phyloP scores from a whole-genome alignment of 2,113 vertebrate genomes.

The mouse (Mus musculus) region DNA sequence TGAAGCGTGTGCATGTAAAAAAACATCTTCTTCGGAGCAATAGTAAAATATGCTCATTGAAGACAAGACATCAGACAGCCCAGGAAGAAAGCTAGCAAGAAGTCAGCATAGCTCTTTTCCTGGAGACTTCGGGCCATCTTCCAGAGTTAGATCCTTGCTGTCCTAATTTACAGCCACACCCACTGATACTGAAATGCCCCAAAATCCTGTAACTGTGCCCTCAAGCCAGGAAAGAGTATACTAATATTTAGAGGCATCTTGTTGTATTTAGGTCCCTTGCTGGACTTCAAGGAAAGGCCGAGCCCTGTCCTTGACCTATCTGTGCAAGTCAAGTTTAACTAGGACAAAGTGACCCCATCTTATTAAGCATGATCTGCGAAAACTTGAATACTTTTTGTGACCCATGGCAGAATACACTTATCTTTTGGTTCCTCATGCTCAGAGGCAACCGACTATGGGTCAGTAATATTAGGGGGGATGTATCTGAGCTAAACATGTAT shows the following conservation, averaged over 20 bases:
- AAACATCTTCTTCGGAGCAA: slow-evolving; percentile 28
- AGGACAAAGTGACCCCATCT: not conserved
- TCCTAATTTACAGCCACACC: not conserved
- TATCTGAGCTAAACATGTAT: not conserved
- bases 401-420: not conserved
- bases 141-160: not conserved
- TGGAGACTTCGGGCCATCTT: not conserved
- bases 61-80: not conserved
- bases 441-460: not conserved
- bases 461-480: not conserved
- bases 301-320: not conserved
- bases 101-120: not conserved
- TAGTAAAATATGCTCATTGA: slow-evolving; percentile 11
- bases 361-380: rapidly evolving
- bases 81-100: slow-evolving; percentile 5
- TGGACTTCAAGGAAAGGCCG: not conserved
- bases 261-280: not conserved
- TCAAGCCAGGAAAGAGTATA: not conserved
- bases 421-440: not conserved
- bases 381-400: not conserved
- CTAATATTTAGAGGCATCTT: not conserved
- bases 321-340: slow-evolving; percentile 43
- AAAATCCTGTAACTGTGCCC: not conserved
- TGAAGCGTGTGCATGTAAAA: not conserved
- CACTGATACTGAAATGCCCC: not conserved